Conservation (phyloP, 1,140 invertebrate species). For the Pseudomyrmex cubaensis region DNA sequence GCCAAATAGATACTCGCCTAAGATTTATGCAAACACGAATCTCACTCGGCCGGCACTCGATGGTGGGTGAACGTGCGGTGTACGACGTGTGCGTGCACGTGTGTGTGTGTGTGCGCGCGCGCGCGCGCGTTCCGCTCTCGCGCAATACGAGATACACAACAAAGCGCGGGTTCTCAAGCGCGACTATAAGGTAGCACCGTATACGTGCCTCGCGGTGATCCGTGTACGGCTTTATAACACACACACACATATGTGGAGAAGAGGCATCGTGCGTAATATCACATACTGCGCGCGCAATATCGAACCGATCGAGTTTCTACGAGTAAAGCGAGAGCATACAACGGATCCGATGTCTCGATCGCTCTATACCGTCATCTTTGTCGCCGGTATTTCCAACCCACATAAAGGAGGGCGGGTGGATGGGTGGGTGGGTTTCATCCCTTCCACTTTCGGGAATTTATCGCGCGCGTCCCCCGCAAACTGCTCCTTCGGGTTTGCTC, state of each 20-base stretch:
- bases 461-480: constrained; percentile 34
- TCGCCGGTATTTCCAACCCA: constrained; percentile 50
- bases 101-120: background rate
- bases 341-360: constrained; percentile 58
- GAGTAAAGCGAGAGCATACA: constrained; percentile 56
- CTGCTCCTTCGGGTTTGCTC: constrained; percentile 41
- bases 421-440: too few species aligned
- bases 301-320: constrained; percentile 61
- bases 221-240: background rate
- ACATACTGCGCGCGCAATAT: constrained; percentile 61
- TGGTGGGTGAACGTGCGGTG: background rate
- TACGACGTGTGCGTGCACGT: background rate
- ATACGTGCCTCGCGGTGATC: too few species aligned
- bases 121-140: background rate
- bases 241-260: background rate
- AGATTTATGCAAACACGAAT: constrained; percentile 62
- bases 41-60: background rate
- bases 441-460: constrained; percentile 54
- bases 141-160: constrained; percentile 32
- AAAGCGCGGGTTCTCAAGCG: constrained; percentile 8
- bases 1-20: constrained; percentile 55
- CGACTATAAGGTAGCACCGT: background rate
- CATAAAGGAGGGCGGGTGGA: background rate
- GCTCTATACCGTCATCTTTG: background rate
- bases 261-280: constrained; percentile 39